Conservation (phyloP, 1,140 invertebrate species). For the Stegodyphus mimosarum region DNA sequence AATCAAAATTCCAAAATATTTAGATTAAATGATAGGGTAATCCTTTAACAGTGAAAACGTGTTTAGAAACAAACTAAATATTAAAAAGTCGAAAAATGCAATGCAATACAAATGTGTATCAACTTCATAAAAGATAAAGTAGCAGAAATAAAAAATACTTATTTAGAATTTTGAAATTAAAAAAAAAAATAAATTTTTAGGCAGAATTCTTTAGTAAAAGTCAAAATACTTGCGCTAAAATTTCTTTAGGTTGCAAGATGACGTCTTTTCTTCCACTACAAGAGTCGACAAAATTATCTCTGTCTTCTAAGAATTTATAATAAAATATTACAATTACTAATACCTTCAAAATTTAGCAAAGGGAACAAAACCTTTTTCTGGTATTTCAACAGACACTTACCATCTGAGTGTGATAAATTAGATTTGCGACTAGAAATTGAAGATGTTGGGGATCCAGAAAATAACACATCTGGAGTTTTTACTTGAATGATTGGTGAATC, state of each 20-base stretch:
- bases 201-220: too few species aligned
- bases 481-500: constrained; percentile 63
- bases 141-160: too few species aligned
- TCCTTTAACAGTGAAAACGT: too few species aligned
- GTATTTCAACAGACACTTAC: background rate
- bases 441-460: constrained; percentile 31
- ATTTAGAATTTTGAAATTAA: too few species aligned
- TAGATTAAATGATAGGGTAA: too few species aligned
- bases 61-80: too few species aligned
- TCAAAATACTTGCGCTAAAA: constrained; percentile 70
- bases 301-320: constrained; percentile 2
- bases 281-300: constrained; percentile 38
- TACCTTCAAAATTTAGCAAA: background rate
- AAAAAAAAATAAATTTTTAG: too few species aligned
- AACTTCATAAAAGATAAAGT: too few species aligned
- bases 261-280: constrained; percentile 66
- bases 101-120: too few species aligned
- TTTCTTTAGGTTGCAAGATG: constrained; percentile 70
- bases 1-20: too few species aligned
- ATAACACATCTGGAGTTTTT: constrained; percentile 40
- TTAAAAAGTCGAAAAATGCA: too few species aligned
- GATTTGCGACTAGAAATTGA: constrained; percentile 47
- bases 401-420: constrained; percentile 9
- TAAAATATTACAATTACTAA: constrained; percentile 14
- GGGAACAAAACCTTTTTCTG: background rate